Evolutionary conservation across 2,113 vertebrate genomes (phyloP).

Genomic region (Callionymus lyra): DNA sequence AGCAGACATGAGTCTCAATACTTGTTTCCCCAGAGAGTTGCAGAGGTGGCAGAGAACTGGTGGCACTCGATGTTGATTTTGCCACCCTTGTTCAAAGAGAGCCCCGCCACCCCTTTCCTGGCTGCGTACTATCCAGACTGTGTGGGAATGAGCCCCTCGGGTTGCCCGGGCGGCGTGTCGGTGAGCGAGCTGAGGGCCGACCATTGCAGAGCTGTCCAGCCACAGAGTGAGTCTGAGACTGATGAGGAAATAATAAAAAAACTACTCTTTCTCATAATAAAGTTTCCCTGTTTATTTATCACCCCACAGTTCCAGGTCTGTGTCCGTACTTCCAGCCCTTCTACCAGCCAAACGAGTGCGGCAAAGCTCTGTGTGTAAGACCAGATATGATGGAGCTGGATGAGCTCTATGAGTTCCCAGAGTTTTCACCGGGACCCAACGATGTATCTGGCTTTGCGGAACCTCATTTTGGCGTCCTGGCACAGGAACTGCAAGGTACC

Average conservation of each 20-base stretch:
- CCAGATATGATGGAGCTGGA: slow-evolving; percentile 98
- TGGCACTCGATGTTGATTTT: slow-evolving; percentile 98
- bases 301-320: slow-evolving; percentile 75
- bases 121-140: slow-evolving; percentile 95
- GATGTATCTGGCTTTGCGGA: slow-evolving; percentile 91
- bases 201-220: slow-evolving; percentile 64
- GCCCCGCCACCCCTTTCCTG: slow-evolving; percentile 86
- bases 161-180: slow-evolving; percentile 68
- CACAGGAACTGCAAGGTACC: slow-evolving; percentile 86
- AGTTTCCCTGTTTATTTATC: not conserved
- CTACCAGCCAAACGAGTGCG: slow-evolving; percentile 95
- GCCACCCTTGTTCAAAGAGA: slow-evolving; percentile 92
- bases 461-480: slow-evolving; percentile 93
- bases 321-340: slow-evolving; percentile 95
- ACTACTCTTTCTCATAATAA: not conserved
- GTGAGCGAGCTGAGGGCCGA: slow-evolving; percentile 72
- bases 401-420: slow-evolving; percentile 96
- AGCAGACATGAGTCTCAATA: no score
- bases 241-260: not conserved
- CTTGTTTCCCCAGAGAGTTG: slow-evolving; percentile 75
- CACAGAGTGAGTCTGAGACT: slow-evolving; percentile 51
- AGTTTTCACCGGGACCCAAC: slow-evolving; percentile 94
- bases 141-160: slow-evolving; percentile 97
- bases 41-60: slow-evolving; percentile 86
- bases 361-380: slow-evolving; percentile 91